phyloP scores from a whole-genome alignment of 2,113 vertebrate genomes.

The Baryphthengus martii region DNA sequence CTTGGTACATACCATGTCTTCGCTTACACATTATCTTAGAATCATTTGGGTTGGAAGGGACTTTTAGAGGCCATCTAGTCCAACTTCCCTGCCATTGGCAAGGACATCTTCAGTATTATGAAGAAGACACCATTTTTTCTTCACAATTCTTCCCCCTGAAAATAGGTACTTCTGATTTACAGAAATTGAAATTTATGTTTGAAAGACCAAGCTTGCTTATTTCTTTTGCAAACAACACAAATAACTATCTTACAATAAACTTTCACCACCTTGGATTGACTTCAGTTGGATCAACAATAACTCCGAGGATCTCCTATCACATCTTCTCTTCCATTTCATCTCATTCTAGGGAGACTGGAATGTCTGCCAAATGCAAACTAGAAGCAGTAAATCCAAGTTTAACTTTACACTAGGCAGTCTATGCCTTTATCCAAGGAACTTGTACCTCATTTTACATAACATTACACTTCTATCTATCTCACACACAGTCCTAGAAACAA shows the following conservation, averaged over 20 bases:
- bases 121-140: not conserved
- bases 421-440: not conserved
- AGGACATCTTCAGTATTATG: not conserved
- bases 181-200: not conserved
- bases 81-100: not conserved
- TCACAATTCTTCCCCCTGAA: not conserved
- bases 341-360: not conserved
- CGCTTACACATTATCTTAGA: not conserved
- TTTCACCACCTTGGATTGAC: not conserved
- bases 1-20: not conserved
- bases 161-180: not conserved
- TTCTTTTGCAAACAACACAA: not conserved
- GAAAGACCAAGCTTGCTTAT: not conserved
- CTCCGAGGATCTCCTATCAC: not conserved
- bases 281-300: not conserved
- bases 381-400: not conserved
- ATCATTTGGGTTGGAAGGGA: not conserved
- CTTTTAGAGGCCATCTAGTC: not conserved
- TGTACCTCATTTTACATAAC: not conserved
- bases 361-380: not conserved
- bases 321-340: not conserved
- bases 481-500: not conserved
- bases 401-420: not conserved
- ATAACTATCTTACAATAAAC: not conserved
- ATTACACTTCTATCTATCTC: not conserved